Evolutionary conservation across 1,140 invertebrate genomes (phyloP), one percentile per base, ranked within the genome.

Genomic region (Lasioglossum baleicum): DNA sequence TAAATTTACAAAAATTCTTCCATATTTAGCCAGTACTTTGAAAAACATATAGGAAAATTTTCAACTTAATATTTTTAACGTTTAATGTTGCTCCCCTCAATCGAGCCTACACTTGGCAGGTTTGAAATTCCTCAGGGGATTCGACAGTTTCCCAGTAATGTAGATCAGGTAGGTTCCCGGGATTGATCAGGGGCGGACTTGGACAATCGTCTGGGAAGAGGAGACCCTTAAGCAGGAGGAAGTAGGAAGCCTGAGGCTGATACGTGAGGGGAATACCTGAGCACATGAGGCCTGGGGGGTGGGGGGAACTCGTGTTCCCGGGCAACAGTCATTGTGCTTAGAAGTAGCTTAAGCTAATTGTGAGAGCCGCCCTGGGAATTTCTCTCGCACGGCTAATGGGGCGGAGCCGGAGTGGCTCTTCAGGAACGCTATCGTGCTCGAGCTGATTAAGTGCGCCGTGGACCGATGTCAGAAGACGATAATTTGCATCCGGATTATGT

Each of bases 281-380:
- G 56, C 44, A 48, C 44, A 3, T 1, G 10, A 13, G 10, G 44
- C 44, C 44, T 13, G 44, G 15, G 15, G 3, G 51, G 5, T 5
- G 51, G 13, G 61, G 42, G 68, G 15, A 69, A 22, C 66, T 81
- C 80, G 69, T 40, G 79, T 53, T 42, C n/a, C 48, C 10, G 68
- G 35, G 11, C 51, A 51, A 74, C 71, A 81, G 44, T 73, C 76
- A 17, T 83, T 75, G 72, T 58, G 70, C 82, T 84, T 85, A 81
- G 68, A 85, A 84, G 72, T 83, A 81, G 82, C 82, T 84, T 76
- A 81, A 84, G 82, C 78, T 85, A 85, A 85, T 84, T 85, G 82
- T 64, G 56, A 81, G 77, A 66, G 72, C 60, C 70, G 63, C 22
- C 31, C 63, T n/a, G 77, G 83, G 83, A 84, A 85, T 85, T 84